Conservation (phyloP, 2,888 invertebrate species). For the Crossocerus cetratus region DNA sequence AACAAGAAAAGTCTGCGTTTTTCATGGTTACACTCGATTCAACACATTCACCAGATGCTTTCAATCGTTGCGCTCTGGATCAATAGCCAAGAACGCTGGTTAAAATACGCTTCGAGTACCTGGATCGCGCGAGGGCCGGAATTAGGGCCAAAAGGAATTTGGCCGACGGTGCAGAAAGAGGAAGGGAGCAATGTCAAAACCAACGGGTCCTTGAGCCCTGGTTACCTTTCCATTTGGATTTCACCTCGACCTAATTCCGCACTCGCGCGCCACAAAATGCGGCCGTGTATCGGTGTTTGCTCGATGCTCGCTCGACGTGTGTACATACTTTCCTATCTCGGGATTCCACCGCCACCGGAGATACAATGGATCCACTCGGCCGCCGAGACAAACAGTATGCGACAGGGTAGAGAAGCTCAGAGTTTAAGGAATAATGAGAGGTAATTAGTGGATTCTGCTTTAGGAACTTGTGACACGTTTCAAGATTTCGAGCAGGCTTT, state of each 20-base stretch:
- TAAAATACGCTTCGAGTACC: too few species aligned
- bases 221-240: constrained; percentile 31
- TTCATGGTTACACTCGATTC: too few species aligned
- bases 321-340: constrained; percentile 16
- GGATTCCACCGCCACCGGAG: not conserved
- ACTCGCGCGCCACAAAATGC: constrained; percentile 17
- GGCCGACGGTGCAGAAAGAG: not conserved
- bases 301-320: constrained; percentile 1
- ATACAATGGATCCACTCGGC: not conserved
- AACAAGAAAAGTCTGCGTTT: too few species aligned
- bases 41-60: too few species aligned
- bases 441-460: too few species aligned
- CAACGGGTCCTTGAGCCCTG: constrained; percentile 10
- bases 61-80: too few species aligned
- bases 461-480: too few species aligned
- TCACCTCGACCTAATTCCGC: constrained; percentile 46
- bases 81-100: not conserved
- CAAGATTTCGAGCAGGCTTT: too few species aligned
- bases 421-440: too few species aligned
- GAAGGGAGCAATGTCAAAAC: constrained; percentile 11
- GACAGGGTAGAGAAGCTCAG: not conserved
- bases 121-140: too few species aligned
- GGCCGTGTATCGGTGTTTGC: constrained; percentile 27
- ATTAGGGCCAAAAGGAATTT: too few species aligned
- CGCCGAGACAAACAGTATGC: not conserved